phyloP scores from a whole-genome alignment of 2,113 vertebrate species.

The Perca fluviatilis region DNA sequence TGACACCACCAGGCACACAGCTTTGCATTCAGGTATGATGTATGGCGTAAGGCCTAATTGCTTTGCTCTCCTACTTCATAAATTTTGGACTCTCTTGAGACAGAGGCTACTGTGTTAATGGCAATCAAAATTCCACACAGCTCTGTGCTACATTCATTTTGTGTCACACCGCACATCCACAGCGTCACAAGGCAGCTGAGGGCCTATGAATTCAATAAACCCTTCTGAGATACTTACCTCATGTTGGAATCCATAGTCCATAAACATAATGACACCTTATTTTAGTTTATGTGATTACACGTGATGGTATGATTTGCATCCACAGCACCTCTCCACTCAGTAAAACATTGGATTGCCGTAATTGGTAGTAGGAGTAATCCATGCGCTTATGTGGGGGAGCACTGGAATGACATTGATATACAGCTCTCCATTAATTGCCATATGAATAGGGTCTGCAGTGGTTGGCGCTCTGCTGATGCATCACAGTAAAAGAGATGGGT shows the following conservation, averaged over 20 bases:
- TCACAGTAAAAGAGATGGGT: slow-evolving; percentile 82
- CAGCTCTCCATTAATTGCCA: slow-evolving; percentile 86
- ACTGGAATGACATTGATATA: slow-evolving; percentile 85
- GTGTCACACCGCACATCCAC: slow-evolving; percentile 29
- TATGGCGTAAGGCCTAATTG: slow-evolving; percentile 60
- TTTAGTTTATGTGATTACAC: slow-evolving; percentile 63
- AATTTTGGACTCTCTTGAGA: slow-evolving; percentile 60
- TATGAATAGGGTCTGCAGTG: slow-evolving; percentile 84
- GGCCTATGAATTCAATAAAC: slow-evolving; percentile 50
- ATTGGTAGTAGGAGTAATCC: slow-evolving; percentile 77
- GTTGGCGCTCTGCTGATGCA: slow-evolving; percentile 82
- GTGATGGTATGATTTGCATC: slow-evolving; percentile 65
- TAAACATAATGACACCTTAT: slow-evolving; percentile 73
- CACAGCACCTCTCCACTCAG: slow-evolving; percentile 60
- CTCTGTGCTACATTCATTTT: slow-evolving; percentile 28
- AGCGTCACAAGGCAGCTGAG: slow-evolving; percentile 25
- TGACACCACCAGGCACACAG: slow-evolving; percentile 35
- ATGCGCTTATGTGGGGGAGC: slow-evolving; percentile 76
- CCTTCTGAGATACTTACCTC: slow-evolving; percentile 52
- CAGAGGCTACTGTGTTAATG: slow-evolving; percentile 59
- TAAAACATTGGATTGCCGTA: slow-evolving; percentile 70
- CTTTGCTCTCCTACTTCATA: slow-evolving; percentile 56
- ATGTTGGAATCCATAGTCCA: slow-evolving; percentile 60
- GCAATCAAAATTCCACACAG: slow-evolving; percentile 57
- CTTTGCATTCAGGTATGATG: slow-evolving; percentile 64